Evolutionary conservation across 2,888 invertebrate genomes (phyloP).

Genomic region (Mesorhabditis sp.): DNA sequence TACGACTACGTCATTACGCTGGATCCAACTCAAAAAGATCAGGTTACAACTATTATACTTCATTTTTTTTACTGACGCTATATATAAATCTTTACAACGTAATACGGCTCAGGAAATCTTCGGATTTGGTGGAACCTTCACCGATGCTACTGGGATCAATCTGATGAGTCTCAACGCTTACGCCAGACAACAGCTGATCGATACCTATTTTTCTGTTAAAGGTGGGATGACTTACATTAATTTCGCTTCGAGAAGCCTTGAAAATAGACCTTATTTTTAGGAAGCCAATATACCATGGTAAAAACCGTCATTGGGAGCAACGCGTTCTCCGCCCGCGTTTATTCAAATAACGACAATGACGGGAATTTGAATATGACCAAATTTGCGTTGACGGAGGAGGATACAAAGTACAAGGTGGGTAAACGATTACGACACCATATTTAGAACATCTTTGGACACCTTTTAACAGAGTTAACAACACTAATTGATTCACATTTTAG

Average conservation of each 20-base stretch:
- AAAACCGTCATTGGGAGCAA: not conserved
- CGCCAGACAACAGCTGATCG: conserved; percentile 1
- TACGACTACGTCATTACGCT: not conserved
- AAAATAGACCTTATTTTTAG: not conserved
- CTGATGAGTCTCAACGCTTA: not conserved
- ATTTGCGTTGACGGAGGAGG: not conserved
- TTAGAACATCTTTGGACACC: not conserved
- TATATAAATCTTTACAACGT: too few relatives aligned
- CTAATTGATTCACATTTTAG: not conserved
- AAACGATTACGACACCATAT: not conserved
- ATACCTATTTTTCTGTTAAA: not conserved
- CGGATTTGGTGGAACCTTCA: not conserved
- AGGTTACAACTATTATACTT: not conserved
- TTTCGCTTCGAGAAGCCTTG: too few relatives aligned
- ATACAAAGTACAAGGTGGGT: not conserved
- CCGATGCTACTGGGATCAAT: conserved; percentile 4
- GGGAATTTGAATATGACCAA: not conserved
- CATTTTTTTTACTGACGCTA: not conserved
- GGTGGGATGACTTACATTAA: too few relatives aligned
- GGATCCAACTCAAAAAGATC: not conserved
- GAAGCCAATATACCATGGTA: not conserved
- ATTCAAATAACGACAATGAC: conserved; percentile 5
- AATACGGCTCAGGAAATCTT: not conserved
- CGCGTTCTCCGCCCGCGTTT: not conserved
- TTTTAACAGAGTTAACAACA: too few relatives aligned